Percentiles rank a stretch among this genome's conserved stretches.
Evolutionary conservation across 2,113 vertebrate genomes (phyloP).

Genomic region (Lagopus muta): DNA sequence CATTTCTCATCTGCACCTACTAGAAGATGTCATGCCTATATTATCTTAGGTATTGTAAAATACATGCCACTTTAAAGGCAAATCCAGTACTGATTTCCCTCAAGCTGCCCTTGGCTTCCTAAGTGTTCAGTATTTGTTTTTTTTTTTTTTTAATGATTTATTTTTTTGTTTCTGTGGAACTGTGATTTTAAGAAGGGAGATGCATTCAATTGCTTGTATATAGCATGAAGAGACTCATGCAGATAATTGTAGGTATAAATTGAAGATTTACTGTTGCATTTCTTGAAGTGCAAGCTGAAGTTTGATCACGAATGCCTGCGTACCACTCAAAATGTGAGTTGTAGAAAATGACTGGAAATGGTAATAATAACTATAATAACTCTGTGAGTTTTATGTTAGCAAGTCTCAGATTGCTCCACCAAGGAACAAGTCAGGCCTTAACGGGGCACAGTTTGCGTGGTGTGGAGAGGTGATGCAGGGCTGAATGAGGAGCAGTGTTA

Average conservation of each 20-base stretch:
- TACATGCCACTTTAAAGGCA: neutral
- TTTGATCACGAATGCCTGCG: neutral
- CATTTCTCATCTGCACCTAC: neutral
- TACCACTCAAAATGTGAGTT: neutral
- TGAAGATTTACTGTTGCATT: neutral
- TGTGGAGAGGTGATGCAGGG: neutral
- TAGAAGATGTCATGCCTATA: neutral
- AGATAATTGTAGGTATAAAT: neutral
- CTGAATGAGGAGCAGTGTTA: neutral
- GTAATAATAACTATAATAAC: neutral
- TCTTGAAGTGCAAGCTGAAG: neutral
- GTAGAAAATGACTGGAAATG: neutral
- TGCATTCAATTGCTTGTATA: neutral
- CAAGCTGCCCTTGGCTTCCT: neutral
- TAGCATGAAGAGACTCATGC: neutral
- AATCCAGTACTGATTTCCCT: neutral
- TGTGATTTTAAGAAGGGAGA: neutral
- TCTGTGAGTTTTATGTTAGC: neutral
- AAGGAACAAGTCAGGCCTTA: neutral
- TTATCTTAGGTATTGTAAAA: neutral
- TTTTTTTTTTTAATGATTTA: neutral
- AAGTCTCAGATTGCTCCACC: neutral
- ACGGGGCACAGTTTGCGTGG: neutral
- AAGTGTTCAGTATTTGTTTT: neutral
- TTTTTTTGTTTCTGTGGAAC: neutral